Evolutionary conservation across 2,888 invertebrate genomes (phyloP), one percentile per base, ranked within the genome.

Genomic region (Polyploca ridens): DNA sequence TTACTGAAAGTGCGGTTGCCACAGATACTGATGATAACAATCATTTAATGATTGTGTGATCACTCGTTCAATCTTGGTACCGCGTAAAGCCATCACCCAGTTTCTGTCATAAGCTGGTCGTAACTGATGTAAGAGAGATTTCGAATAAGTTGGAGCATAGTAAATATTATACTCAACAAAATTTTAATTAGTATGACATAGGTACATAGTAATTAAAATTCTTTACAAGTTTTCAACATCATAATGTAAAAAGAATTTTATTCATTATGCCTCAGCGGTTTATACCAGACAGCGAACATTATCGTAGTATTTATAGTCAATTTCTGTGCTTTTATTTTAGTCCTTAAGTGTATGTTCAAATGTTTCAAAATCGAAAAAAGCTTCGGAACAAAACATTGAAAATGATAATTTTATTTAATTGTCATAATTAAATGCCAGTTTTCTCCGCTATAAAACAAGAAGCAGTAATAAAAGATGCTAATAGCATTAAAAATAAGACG

Each of bases 391-490:
- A 19, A 11, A 41, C 44, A 44, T 61, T 44, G 27, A 41, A 41
- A 11, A 60, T 13, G 60, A 41, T 41, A 41, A 60, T 60, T 60
- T 4, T 11, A 61, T 61, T 19, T 41, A 27, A 61, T 46, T 46
- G n/a, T 46, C 46, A 5, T 46, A 46, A 46, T 61, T 14, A 54
- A 54, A 54, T 54, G 54, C 19, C 41, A 27, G 61, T 19, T 41
- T 61, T 61, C 41, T 54, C 54, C 54, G 19, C 19, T 7, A 61
- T 61, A 13, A 41, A 61, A 61, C 14, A 61, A 61, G 61, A 61
- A 61, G 61, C 61, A 41, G 61, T 27, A 19, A 41, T 61, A 27
- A 61, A 41, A 41, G 59, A 16, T 61, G 19, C 11, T 41, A 41
- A 27, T 41, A 38, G 6, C 61, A 13, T 16, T 27, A 61, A 41